Base-by-base conservation (phyloP, 2,888 invertebrate species). In the Ommatoiulus sabulosus region DNA sequence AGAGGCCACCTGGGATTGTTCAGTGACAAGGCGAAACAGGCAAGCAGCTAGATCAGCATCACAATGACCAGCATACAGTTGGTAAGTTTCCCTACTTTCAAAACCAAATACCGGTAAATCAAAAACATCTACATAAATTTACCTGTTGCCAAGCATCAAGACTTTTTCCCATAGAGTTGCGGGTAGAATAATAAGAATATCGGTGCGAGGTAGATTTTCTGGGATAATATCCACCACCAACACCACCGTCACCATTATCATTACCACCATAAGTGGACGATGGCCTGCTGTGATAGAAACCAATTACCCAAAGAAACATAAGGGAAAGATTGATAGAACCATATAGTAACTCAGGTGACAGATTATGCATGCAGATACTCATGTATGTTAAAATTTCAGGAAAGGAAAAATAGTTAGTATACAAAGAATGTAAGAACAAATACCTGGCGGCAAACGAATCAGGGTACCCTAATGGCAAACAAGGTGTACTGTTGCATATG, bases 241-340 rank as follows among this genome's bases (percentile, higher is more conserved):
- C 87, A 87, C 48, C 52, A 52, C 46, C 52, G 5, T 87, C 87
- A 57, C 57, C 57, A 46, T 52, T 52, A 87, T 46, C 24, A 20
- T 43, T 57, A 15, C 48, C 24, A 87, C 87, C 87, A 52, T 52
- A 87, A 3, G 87, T 48, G 10, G 87, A 52, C 20, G 52, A 52
- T 17, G 35, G 48, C 87, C 87, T 87, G 44, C 85, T 85, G 86
- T 20, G 20, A 86, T 46, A 86, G 86, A 86, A 86, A 86, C 35
- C 48, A 87, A 87, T 57, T 24, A 87, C 87, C 87, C 87, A 90
- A 90, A 57, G 87, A 35, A 89, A 52, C 35, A 63, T 52, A 89
- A 84, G 44, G 35, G 84, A 52, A 52, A 84, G 43, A 84, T 46
- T 17, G 87, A 88, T 20, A 89, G 84, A 63, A 44, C 20, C 20